Evolutionary conservation across 2,113 vertebrate species (phyloP), one percentile per base, ranked within the genome.

Genomic region (Empidonax alnorum): DNA sequence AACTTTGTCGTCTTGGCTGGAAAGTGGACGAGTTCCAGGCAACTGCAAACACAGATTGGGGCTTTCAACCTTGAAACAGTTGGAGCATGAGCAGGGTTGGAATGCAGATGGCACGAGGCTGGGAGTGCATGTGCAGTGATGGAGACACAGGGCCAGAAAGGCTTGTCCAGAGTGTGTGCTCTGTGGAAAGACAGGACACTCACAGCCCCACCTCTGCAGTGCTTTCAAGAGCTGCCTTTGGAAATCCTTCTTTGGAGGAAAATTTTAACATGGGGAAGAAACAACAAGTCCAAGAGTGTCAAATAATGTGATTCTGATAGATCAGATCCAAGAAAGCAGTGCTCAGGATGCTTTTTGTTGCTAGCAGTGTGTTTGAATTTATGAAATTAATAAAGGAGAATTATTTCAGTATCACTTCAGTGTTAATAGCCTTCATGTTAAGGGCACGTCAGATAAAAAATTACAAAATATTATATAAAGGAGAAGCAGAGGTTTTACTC

Each of bases 11-110:
- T 96, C 76, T 61, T 90, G 86, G 68, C 50, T 97, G 76, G 84
- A 92, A 93, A 93, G 94, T 95, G 94, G 92, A 92, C 58, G 83
- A 95, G 83, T 94, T 97, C 94, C 95, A 95, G 96, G 50, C 83
- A 12, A 62, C 72, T 84, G 82, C 92, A 86, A 67, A 80, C 63
- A 90, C 71, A 88, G 83, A 94, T 80, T 92, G 90, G 67, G 83
- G 88, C 88, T 95, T 96, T 96, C 82, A 88, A 75, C 7, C 74
- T 79, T 74, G 85, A 75, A 92, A 94, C 85, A 86, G 55, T 47
- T 81, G 42, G 85, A 47, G 72, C 65, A 37, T 12, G 65, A 86
- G 61, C 73, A 52, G 74, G 86, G 77, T 82, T 50, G 86, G 76
- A 89, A 90, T 95, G 91, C 83, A 93, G n/a, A 93, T 46, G 39